Base-by-base conservation (phyloP, 1,140 invertebrate species). In the Campoletis sonorensis region DNA sequence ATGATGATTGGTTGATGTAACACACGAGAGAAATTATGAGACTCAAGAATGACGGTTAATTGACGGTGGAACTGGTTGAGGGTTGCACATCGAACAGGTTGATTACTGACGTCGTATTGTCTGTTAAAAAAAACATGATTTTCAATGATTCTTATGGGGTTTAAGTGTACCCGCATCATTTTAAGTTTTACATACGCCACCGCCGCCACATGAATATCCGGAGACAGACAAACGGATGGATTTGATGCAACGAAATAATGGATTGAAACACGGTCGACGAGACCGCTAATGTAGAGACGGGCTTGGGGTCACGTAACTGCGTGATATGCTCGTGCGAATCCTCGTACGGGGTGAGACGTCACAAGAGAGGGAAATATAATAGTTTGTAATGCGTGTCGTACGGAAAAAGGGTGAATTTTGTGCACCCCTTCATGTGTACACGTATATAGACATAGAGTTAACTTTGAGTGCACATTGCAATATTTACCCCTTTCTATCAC, bases 401-500 rank as follows among this genome's bases (percentile, higher is more conserved):
- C 61, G 49, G 75, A 37, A 61, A 37, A 64, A 85, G 86, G 86
- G 86, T 86, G 88, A 86, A 86, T 85, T n/a, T n/a, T n/a, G n/a
- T 85, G 86, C 88, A 87, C 11, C 40, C 89, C 89, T 90, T 85
- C n/a, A 27, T 61, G 2, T 81, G 79, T 83, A 86, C 30, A 30
- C 81, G 76, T 83, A 86, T 30, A 33, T 70, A 33, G n/a, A 64
- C 23, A 70, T 70, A 33, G 15, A 18, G 21, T 81, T 13, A 33
- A 76, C 51, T 58, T 49, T 90, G 89, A 91, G 90, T 91, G 89
- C 89, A 90, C 89, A 85, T 87, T 91, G 88, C 90, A 90, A 90
- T 91, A 91, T 91, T 91, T 89, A 91, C 85, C 85, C 86, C 81
- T 75, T 30, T 40, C 49, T 33, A 30, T 76, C 49, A 26, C 67